Evolutionary conservation across 2,888 invertebrate species (phyloP).

Genomic region (Andrena haemorrhoa): DNA sequence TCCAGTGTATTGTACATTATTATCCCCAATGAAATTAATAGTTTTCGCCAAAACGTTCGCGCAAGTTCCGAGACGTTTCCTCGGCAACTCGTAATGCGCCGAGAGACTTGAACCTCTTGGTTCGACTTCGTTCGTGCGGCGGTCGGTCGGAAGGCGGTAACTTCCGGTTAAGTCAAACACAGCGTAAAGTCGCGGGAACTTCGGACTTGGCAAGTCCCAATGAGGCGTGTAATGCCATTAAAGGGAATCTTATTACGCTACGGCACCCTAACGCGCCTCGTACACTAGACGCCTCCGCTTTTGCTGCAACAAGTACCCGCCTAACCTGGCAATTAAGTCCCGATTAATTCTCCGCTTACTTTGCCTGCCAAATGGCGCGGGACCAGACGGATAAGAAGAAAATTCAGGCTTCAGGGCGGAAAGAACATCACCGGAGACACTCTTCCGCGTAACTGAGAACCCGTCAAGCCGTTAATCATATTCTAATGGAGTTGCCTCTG

Average conservation of each 20-base stretch:
- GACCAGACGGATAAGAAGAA: slow-evolving; percentile 54
- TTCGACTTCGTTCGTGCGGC: slow-evolving; percentile 57
- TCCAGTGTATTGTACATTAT: not conserved
- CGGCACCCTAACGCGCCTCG: slow-evolving; percentile 77
- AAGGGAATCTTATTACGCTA: slow-evolving; percentile 84
- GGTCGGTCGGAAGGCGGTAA: slow-evolving; percentile 69
- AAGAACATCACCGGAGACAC: slow-evolving; percentile 38
- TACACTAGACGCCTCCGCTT: slow-evolving; percentile 70
- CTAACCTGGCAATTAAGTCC: slow-evolving; percentile 81
- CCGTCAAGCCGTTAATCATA: slow-evolving; percentile 40
- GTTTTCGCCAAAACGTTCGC: slow-evolving; percentile 7
- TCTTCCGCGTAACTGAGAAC: slow-evolving; percentile 31
- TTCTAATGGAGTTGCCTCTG: slow-evolving; percentile 27
- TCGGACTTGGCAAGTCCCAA: slow-evolving; percentile 84
- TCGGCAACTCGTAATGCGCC: slow-evolving; percentile 57
- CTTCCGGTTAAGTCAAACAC: slow-evolving; percentile 84
- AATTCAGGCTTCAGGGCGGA: slow-evolving; percentile 43
- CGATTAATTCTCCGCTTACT: slow-evolving; percentile 81
- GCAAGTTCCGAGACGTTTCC: slow-evolving; percentile 49
- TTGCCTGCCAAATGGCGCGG: slow-evolving; percentile 74
- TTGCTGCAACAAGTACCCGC: slow-evolving; percentile 80
- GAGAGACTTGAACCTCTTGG: slow-evolving; percentile 62
- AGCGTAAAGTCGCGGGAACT: slow-evolving; percentile 81
- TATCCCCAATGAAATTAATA: not conserved
- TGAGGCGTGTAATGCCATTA: slow-evolving; percentile 85